These are phyloP conservation scores for Anguilla japonica DNA, from an alignment of 2,113 vertebrate genomes.

Conservation along the genomic window DNA sequence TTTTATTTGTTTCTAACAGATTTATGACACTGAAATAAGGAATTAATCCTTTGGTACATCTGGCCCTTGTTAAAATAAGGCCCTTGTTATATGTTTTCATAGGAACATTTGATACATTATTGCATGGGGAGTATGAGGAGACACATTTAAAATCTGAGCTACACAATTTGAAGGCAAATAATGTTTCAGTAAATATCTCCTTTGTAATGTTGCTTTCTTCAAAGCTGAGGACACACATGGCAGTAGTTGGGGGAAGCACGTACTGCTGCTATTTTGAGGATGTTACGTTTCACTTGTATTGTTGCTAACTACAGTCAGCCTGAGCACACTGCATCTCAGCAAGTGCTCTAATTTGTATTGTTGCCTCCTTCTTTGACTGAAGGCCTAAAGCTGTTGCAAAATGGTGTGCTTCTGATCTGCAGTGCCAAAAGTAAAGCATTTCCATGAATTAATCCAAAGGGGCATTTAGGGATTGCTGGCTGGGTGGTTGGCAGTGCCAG, in stretches of 20 bases:
- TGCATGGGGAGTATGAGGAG: conserved; percentile 30
- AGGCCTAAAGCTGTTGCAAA: background rate
- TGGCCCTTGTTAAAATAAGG: conserved; percentile 61
- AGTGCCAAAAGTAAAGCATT: background rate
- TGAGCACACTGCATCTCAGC: background rate
- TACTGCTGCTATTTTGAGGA: background rate
- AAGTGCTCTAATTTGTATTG: background rate
- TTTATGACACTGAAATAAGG: conserved; percentile 58
- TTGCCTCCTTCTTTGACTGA: background rate
- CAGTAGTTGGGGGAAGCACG: conserved; percentile 33
- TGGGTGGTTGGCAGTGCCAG: conserved; percentile 4
- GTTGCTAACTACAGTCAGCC: background rate
- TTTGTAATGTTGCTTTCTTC: conserved; percentile 37
- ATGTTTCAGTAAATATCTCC: conserved; percentile 54
- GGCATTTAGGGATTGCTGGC: conserved; percentile 19
- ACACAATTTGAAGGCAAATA: conserved; percentile 46
- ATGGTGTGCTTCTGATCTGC: background rate
- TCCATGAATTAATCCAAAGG: background rate
- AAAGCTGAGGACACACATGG: background rate
- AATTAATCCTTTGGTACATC: conserved; percentile 50
- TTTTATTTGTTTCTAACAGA: conserved; percentile 46
- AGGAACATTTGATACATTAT: conserved; percentile 62
- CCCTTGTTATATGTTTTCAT: conserved; percentile 60
- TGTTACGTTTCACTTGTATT: background rate
- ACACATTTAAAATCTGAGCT: conserved; percentile 25